Conservation (phyloP, 2,113 vertebrate genomes). For the Ovis canadensis region DNA sequence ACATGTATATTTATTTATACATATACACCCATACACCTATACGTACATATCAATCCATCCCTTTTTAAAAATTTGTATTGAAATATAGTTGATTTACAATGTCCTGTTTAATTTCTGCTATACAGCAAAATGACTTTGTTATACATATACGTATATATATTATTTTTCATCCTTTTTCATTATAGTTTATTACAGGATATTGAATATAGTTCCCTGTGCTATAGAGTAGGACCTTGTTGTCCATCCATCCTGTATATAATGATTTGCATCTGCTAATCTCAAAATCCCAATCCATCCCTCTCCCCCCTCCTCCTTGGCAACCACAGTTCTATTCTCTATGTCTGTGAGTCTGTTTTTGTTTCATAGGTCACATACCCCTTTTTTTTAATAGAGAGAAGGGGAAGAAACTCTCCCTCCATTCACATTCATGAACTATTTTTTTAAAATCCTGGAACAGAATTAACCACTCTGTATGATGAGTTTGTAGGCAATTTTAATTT, state of each 20-base stretch:
- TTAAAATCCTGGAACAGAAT: background rate
- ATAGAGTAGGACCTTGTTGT: background rate
- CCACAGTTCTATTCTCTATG: background rate
- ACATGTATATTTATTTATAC: background rate
- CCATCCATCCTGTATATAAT: background rate
- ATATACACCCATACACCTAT: background rate
- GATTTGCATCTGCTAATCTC: background rate
- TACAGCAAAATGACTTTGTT: background rate
- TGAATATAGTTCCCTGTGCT: background rate
- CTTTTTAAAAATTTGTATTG: background rate
- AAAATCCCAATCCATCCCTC: background rate
- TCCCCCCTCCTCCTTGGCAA: background rate
- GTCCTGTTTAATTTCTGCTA: background rate
- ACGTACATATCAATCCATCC: background rate
- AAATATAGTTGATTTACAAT: background rate
- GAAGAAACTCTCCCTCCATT: background rate
- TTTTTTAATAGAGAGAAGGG: background rate
- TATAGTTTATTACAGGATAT: background rate
- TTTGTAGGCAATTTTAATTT: background rate
- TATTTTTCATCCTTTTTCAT: background rate
- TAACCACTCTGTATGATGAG: background rate
- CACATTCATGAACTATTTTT: background rate
- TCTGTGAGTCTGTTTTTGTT: background rate
- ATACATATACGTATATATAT: background rate
- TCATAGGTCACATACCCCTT: background rate